Evolutionary conservation across 2,888 invertebrate genomes (phyloP), one percentile per base, ranked within the genome.

Genomic region (Rotaria magnacalcarata): DNA sequence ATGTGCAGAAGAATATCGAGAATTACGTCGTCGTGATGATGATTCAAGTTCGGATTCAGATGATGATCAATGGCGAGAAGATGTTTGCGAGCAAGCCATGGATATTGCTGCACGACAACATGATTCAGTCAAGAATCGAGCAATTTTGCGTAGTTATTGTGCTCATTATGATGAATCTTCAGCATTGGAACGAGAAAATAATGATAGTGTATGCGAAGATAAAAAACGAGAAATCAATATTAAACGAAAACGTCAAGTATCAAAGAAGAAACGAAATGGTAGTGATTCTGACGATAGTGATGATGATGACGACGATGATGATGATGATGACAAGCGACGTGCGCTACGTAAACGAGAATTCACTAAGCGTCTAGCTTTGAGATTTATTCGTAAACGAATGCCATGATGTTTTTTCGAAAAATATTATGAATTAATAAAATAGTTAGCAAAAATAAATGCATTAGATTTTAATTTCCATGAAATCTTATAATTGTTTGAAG

Each of bases 11-110:
- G 67, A 67, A 67, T 67, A 67, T 41, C 67, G 67, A 1, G 67
- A 67, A 67, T 67, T 67, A 6, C 67, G 67, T 67, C 34, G 67
- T 67, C 67, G 27, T 24, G 56, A 67, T 67, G 67, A 67, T 67
- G 67, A 67, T 41, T 67, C 34, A 27, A 67, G 19, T 67, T 67
- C 67, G 0, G 67, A 67, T 67, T 34, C 67, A 1, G 34, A 34
- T 34, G 67, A 67, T 34, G 67, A 67, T 19, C 6, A 67, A 27
- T 34, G 24, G 16, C 14, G 34, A 27, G 67, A 34, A 16, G 34
- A 67, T 7, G 16, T 67, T 16, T 67, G 67, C 14, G 16, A 27
- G 16, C 24, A n/a, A 60, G 58, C 58, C n/a, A 60, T 60, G n/a
- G n/a, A n/a, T 60, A 27, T 19, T 34, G 34, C 34, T 5, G 16